A percentile compares a stretch with the other conserved stretches of the same genome.
phyloP scores from a whole-genome alignment of 2,113 vertebrate genomes.

The Heterotis niloticus region DNA sequence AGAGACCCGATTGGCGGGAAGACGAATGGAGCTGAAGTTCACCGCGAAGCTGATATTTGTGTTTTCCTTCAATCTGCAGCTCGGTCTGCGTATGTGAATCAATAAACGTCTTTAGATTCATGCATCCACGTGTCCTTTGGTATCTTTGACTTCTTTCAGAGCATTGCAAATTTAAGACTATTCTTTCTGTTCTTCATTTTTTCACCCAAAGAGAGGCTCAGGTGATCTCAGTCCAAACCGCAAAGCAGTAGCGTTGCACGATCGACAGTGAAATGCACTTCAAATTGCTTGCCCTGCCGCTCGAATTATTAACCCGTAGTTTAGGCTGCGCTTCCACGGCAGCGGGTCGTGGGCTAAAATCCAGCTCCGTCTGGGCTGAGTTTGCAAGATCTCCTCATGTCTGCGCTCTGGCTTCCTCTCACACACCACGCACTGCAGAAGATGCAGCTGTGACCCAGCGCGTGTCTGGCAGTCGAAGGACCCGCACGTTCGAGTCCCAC shows the following conservation, averaged over 20 bases:
- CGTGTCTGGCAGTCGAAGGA: too few species aligned
- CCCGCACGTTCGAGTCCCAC: too few species aligned
- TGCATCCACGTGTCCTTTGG: not conserved
- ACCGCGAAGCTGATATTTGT: too few species aligned
- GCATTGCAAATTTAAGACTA: not conserved
- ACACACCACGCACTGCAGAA: too few species aligned
- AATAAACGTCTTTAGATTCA: not conserved
- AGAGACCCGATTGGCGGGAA: too few species aligned
- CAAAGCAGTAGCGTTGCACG: slow-evolving; percentile 52
- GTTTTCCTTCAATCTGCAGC: too few species aligned
- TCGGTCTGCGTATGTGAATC: too few species aligned
- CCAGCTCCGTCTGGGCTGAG: too few species aligned
- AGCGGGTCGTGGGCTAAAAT: slow-evolving; percentile 35
- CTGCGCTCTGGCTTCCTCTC: too few species aligned
- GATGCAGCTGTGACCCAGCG: too few species aligned
- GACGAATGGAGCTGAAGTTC: too few species aligned
- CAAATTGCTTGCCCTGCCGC: slow-evolving; percentile 38
- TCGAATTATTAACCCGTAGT: slow-evolving; percentile 43
- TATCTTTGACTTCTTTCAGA: not conserved
- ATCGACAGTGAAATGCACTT: slow-evolving; percentile 54
- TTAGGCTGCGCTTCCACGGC: slow-evolving; percentile 41
- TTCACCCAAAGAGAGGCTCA: slow-evolving; percentile 30
- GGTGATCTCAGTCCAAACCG: slow-evolving; percentile 44
- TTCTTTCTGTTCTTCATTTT: not conserved
- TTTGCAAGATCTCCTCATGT: too few species aligned